These are phyloP conservation scores for Bergia sp. DNA, from an alignment of 92 coral and sea anemone genomes.

Conservation along the genomic window DNA sequence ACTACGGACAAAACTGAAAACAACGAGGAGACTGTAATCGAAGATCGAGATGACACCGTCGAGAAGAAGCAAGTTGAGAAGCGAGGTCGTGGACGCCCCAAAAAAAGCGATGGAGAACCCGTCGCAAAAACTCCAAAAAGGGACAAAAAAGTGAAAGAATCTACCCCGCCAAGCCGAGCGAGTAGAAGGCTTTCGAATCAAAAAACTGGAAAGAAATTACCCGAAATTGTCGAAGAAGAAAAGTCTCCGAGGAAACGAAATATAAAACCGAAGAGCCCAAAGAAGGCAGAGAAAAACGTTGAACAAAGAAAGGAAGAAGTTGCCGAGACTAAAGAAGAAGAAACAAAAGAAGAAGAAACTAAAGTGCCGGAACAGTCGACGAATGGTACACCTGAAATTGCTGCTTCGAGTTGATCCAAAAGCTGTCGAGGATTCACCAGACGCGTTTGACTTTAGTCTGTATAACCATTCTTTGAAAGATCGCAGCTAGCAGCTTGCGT, in stretches of 20 bases:
- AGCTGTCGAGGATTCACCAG: not conserved
- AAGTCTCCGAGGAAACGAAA: slow-evolving; percentile 40
- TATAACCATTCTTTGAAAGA: not conserved
- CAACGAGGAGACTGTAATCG: slow-evolving; percentile 43
- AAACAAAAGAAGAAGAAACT: not conserved
- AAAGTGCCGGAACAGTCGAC: slow-evolving; percentile 11
- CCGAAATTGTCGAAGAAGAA: slow-evolving; percentile 45
- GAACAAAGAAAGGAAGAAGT: slow-evolving; percentile 48
- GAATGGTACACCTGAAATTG: slow-evolving; percentile 34
- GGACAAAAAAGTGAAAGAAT: slow-evolving; percentile 53
- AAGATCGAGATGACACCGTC: slow-evolving; percentile 45
- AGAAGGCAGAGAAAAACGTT: slow-evolving; percentile 6
- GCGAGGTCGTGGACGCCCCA: slow-evolving; percentile 72
- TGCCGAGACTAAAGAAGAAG: not conserved
- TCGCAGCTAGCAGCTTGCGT: not conserved
- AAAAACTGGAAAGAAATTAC: slow-evolving; percentile 65
- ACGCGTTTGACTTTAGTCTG: not conserved
- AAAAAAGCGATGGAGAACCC: slow-evolving; percentile 66
- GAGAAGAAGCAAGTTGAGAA: slow-evolving; percentile 40
- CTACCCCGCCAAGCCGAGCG: slow-evolving; percentile 54
- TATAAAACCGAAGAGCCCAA: slow-evolving; percentile 23
- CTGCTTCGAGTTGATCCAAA: slow-evolving; percentile 27
- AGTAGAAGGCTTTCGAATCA: slow-evolving; percentile 74
- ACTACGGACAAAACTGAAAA: slow-evolving; percentile 29
- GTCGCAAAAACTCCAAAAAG: slow-evolving; percentile 65